Evolutionary conservation across 2,113 vertebrate species (phyloP).

Genomic region (Hemichromis elongatus): DNA sequence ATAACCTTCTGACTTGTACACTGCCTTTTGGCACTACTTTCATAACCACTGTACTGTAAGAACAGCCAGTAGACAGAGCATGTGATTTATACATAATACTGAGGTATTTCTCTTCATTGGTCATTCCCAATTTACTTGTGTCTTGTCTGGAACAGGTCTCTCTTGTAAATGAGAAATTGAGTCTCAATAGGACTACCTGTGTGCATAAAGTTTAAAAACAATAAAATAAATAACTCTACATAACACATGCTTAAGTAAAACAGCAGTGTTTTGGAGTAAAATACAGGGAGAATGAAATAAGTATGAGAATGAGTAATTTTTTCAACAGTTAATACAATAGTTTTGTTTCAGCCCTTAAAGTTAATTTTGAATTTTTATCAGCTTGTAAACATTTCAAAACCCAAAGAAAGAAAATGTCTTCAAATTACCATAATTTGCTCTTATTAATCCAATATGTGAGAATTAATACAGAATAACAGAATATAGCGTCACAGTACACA

Average conservation of each 20-base stretch:
- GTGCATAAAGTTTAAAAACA: not conserved
- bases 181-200: not conserved
- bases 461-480: not conserved
- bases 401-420: not conserved
- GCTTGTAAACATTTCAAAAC: not conserved
- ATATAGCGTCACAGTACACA: not conserved
- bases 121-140: not conserved
- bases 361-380: not conserved
- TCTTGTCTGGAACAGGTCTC: not conserved
- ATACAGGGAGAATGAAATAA: not conserved
- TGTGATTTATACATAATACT: not conserved
- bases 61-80: not conserved
- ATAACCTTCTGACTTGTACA: not conserved
- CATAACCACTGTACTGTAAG: not conserved
- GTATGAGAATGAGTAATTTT: too few species aligned
- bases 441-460: not conserved
- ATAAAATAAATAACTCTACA: not conserved
- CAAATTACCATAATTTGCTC: not conserved
- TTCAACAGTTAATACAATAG: not conserved
- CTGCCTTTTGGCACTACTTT: not conserved
- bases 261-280: not conserved
- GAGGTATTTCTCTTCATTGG: fast-evolving
- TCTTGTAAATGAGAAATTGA: not conserved
- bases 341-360: not conserved
- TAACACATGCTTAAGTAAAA: not conserved